Conservation (phyloP, 1,140 invertebrate genomes). For the Nautilus pompilius region DNA sequence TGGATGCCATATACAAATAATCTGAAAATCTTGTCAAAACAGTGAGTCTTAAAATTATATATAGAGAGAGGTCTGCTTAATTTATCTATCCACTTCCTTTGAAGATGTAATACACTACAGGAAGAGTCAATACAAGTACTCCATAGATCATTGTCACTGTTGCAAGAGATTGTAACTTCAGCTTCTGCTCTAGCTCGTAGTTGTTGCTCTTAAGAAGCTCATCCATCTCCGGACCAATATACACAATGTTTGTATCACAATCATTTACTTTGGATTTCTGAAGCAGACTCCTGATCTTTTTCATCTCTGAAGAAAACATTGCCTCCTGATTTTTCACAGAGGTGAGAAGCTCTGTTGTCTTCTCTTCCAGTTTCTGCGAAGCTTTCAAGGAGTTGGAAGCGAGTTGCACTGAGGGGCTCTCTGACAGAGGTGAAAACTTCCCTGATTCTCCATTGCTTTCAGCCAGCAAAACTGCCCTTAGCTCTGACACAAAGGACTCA, state of each 20-base stretch:
- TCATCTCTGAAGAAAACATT: slow-evolving; percentile 19
- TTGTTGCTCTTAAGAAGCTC: slow-evolving; percentile 34
- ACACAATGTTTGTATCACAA: slow-evolving; percentile 26
- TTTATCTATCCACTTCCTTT: slow-evolving; percentile 26
- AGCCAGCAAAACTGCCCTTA: slow-evolving; percentile 9
- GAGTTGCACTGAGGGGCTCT: background rate
- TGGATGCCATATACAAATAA: no score
- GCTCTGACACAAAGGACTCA: slow-evolving; percentile 27
- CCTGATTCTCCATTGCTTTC: background rate
- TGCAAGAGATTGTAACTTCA: slow-evolving; percentile 43
- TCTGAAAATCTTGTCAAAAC: no score
- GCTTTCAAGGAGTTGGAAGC: background rate
- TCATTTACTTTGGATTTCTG: background rate
- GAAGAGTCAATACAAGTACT: slow-evolving; percentile 35
- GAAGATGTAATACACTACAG: slow-evolving; percentile 40
- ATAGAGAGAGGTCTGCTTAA: no score
- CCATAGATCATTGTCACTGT: slow-evolving; percentile 42
- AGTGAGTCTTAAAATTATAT: no score
- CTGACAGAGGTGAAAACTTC: background rate
- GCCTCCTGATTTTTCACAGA: slow-evolving; percentile 30
- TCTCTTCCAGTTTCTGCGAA: slow-evolving; percentile 12
- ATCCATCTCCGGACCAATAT: slow-evolving; percentile 46
- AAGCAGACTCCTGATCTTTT: slow-evolving; percentile 26
- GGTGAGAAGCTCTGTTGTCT: slow-evolving; percentile 31
- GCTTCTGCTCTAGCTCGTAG: slow-evolving; percentile 44